Base-by-base conservation (phyloP, 2,888 invertebrate species). In the Heliothis peltigera region DNA sequence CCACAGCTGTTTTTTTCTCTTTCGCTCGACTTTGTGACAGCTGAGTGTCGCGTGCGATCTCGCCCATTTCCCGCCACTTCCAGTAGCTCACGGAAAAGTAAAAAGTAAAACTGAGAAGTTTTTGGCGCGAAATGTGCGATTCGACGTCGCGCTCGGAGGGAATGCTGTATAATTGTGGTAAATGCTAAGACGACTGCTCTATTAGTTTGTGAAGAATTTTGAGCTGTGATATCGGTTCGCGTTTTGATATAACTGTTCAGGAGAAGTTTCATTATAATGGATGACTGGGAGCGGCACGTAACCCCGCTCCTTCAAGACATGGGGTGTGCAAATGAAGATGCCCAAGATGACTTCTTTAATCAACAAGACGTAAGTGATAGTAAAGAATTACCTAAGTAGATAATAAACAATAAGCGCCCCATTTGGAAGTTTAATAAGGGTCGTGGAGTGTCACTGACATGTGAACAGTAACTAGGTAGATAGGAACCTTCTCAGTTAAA, bases 231-330 rank as follows among this genome's bases (percentile, higher is more conserved):
- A 84, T 85, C 86, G 79, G 83, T 86, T 87, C 84, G 84, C 84
- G 82, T 81, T 85, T 75, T 64, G 72, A 74, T 75, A 64, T 81
- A 81, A 80, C 83, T 79, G 81, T 83, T 84, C 82, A 84, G 84
- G 83, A 80, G 78, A 83, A 88, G 84, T 87, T 87, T 82, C 60
- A 73, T 86, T 84, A 91, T 87, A 87, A 95, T 95, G 95, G 95
- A 95, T 91, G 95, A 96, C 88, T 96, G 96, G 96, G 96, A 96
- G 89, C 93, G 95, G 80, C 96, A 96, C 85, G 95, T 96, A 72
- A 95, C 95, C 64, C 95, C 95, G 51, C 94, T 96, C 68, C 91
- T 96, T 73, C 96, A 95, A 87, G 96, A 96, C 84, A 96, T 96
- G 95, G 95, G 95, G 82, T 95, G 95, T 85, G 87, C 94, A 72